A percentile compares a stretch with the other conserved stretches of the same genome.
Conservation (phyloP, 2,888 invertebrate genomes). For the Entomobrya proxima region DNA sequence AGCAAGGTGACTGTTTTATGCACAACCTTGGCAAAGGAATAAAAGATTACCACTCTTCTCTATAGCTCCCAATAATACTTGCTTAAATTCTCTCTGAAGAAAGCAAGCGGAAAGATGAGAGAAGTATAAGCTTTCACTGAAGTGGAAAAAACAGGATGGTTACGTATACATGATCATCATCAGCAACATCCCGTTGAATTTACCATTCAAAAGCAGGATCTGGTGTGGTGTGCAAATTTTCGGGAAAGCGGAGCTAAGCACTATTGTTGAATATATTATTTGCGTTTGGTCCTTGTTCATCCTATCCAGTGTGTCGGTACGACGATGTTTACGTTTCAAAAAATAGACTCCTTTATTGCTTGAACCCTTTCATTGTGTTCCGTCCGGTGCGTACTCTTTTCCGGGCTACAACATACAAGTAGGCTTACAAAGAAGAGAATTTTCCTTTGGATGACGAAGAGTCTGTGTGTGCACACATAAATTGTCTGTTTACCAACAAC, state of each 20-base stretch:
- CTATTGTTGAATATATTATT: slow-evolving; percentile 2
- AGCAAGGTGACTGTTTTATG: slow-evolving; percentile 25
- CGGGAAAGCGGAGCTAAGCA: neutral
- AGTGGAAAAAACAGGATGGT: neutral
- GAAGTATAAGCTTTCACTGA: neutral
- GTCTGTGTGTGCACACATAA: neutral
- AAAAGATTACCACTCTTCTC: slow-evolving; percentile 22
- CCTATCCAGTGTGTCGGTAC: neutral
- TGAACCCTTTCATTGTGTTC: slow-evolving; percentile 21
- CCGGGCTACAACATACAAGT: neutral
- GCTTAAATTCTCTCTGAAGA: slow-evolving; percentile 22
- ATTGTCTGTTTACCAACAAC: slow-evolving; percentile 5
- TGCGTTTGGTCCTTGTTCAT: neutral
- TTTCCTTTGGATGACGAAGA: slow-evolving; percentile 11
- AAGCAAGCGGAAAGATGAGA: slow-evolving; percentile 43
- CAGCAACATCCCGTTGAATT: neutral
- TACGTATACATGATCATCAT: slow-evolving; percentile 2
- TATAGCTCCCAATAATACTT: neutral
- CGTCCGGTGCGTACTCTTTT: neutral
- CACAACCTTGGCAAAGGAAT: neutral
- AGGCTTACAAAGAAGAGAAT: neutral
- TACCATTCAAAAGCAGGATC: neutral
- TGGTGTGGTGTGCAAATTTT: slow-evolving; percentile 7
- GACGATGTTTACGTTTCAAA: neutral
- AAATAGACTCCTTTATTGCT: neutral